Evolutionary conservation across 2,888 invertebrate genomes (phyloP).

Genomic region (Rhagonycha lutea): DNA sequence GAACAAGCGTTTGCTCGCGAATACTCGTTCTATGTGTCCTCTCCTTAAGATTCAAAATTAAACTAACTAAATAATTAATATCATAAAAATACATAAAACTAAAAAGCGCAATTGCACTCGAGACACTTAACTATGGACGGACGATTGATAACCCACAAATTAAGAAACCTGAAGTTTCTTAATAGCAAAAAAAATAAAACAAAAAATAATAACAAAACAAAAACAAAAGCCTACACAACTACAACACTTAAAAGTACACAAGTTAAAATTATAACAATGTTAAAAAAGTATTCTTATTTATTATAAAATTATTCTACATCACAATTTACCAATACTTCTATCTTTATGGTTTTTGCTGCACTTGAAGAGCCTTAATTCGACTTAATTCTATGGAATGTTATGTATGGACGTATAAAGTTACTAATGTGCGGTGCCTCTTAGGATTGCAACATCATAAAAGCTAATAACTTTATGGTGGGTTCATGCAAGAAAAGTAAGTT

Average conservation of each 20-base stretch:
- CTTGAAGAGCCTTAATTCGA: constrained; percentile 21
- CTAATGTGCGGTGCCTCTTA: neutral
- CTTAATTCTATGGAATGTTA: constrained; percentile 34
- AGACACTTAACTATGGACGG: constrained; percentile 34
- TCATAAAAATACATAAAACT: neutral
- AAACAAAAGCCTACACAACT: constrained; percentile 9
- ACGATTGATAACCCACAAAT: constrained; percentile 31
- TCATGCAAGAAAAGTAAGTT: neutral
- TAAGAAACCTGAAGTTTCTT: constrained; percentile 29
- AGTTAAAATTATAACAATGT: neutral
- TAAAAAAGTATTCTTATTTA: neutral
- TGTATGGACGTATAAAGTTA: constrained; percentile 32
- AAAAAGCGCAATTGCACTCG: neutral
- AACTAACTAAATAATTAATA: neutral
- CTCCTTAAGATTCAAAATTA: neutral
- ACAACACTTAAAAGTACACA: neutral
- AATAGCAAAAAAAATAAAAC: constrained; percentile 22
- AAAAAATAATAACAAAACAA: constrained; percentile 27
- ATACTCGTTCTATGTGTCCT: neutral
- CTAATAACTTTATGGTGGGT: neutral
- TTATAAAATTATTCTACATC: constrained; percentile 1
- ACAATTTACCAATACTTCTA: constrained; percentile 6
- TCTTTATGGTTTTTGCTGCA: constrained; percentile 28
- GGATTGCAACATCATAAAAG: neutral
- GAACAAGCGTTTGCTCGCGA: neutral